These are phyloP conservation scores for Papilio glaucus DNA, from an alignment of 1,140 invertebrate genomes.

Conservation along the genomic window DNA sequence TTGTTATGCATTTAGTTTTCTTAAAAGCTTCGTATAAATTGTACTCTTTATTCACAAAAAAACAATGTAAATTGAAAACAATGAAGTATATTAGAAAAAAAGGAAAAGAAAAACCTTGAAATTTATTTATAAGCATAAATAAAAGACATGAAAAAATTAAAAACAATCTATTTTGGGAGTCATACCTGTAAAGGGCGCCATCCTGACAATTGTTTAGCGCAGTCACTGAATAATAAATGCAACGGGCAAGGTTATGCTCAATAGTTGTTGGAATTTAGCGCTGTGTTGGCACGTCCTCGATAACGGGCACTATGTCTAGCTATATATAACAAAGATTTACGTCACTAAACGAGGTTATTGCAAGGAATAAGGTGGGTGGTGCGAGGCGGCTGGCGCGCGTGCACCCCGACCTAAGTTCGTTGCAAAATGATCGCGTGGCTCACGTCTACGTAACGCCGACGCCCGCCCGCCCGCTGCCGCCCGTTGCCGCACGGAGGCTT, in stretches of 20 bases:
- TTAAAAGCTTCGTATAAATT: neutral
- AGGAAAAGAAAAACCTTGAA: conserved; percentile 27
- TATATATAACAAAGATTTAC: conserved; percentile 62
- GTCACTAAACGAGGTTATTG: conserved; percentile 77
- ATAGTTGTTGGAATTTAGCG: conserved; percentile 51
- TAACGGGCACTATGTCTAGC: conserved; percentile 51
- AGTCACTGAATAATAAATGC: conserved; percentile 81
- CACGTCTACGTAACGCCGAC: conserved; percentile 41
- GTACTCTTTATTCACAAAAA: neutral
- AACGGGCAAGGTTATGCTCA: conserved; percentile 71
- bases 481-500: conserved; percentile 51
- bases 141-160: conserved; percentile 38
- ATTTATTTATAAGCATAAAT: conserved; percentile 32
- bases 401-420: conserved; percentile 60
- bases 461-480: conserved; percentile 57
- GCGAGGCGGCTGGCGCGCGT: conserved; percentile 51
- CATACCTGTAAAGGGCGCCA: conserved; percentile 79
- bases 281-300: conserved; percentile 50
- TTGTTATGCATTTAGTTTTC: neutral
- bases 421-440: conserved; percentile 75
- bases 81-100: conserved; percentile 25
- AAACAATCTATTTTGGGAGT: conserved; percentile 56
- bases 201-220: conserved; percentile 72
- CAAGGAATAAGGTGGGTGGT: conserved; percentile 51
- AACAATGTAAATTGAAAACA: neutral